These are phyloP conservation scores for Gari tellinella DNA, from an alignment of 2,888 invertebrate genomes.

Conservation along the genomic window DNA sequence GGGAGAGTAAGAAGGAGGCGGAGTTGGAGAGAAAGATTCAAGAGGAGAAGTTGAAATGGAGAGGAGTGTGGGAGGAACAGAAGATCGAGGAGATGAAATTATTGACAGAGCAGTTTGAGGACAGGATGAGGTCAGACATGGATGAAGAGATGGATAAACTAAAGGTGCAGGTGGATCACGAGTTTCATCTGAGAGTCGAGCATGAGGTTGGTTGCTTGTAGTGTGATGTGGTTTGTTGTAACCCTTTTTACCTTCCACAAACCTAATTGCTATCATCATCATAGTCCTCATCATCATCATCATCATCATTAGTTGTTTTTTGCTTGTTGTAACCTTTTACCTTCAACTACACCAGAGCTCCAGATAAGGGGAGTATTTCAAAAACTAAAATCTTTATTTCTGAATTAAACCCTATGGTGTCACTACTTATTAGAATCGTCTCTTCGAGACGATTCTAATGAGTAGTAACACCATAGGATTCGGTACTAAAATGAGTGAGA, in stretches of 20 bases:
- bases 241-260: background rate
- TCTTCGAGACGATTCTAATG: too few species aligned
- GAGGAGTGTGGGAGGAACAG: slow-evolving; percentile 33
- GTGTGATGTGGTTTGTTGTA: slow-evolving; percentile 2
- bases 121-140: slow-evolving; percentile 34
- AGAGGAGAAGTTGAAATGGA: slow-evolving; percentile 32
- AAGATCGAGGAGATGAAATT: slow-evolving; percentile 41
- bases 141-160: slow-evolving; percentile 56
- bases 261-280: slow-evolving; percentile 7
- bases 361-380: too few species aligned
- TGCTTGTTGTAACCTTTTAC: too few species aligned
- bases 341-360: too few species aligned
- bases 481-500: too few species aligned
- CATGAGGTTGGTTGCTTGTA: slow-evolving; percentile 52
- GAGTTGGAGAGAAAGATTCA: slow-evolving; percentile 29
- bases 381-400: too few species aligned
- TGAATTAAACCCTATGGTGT: too few species aligned
- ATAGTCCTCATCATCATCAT: slow-evolving; percentile 19
- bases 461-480: too few species aligned
- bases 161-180: slow-evolving; percentile 42
- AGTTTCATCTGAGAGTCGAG: slow-evolving; percentile 42
- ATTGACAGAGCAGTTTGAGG: slow-evolving; percentile 32
- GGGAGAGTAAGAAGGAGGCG: slow-evolving; percentile 21
- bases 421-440: too few species aligned
- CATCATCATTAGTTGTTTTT: background rate